Percentiles rank a stretch among this genome's conserved stretches.
Conservation (phyloP, 2,113 vertebrate species). For the Acrocephalus kingi region DNA sequence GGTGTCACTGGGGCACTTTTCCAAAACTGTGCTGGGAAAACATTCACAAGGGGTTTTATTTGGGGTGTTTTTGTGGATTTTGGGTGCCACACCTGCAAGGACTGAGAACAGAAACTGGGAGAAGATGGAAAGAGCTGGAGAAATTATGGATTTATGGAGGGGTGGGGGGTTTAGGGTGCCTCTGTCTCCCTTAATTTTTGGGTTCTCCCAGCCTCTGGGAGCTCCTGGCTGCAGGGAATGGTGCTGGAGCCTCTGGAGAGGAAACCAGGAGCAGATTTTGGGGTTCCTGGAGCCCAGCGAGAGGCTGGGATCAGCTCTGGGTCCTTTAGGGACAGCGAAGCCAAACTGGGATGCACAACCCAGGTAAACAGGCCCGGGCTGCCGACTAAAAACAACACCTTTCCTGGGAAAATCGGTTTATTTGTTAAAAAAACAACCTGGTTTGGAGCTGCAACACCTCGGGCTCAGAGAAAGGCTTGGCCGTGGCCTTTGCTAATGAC, state of each 20-base stretch:
- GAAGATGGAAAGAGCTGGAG: neutral
- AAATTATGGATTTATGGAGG: fast-evolving
- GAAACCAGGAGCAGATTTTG: neutral
- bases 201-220: neutral
- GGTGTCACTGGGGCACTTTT: neutral
- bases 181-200: neutral
- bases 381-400: conserved; percentile 33
- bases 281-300: neutral
- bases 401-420: neutral
- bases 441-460: neutral
- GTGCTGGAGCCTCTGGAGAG: neutral
- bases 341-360: neutral
- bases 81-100: neutral
- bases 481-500: conserved; percentile 12
- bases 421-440: neutral
- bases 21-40: neutral
- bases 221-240: neutral
- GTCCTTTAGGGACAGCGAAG: conserved; percentile 48
- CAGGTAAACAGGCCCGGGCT: neutral
- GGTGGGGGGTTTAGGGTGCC: neutral
- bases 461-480: neutral
- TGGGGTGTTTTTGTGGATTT: neutral
- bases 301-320: neutral
- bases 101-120: neutral
- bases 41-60: fast-evolving